A percentile compares a stretch with the other conserved stretches of the same genome.
Conservation (phyloP, 2,113 vertebrate species). For the Tympanuchus pallidicinctus region DNA sequence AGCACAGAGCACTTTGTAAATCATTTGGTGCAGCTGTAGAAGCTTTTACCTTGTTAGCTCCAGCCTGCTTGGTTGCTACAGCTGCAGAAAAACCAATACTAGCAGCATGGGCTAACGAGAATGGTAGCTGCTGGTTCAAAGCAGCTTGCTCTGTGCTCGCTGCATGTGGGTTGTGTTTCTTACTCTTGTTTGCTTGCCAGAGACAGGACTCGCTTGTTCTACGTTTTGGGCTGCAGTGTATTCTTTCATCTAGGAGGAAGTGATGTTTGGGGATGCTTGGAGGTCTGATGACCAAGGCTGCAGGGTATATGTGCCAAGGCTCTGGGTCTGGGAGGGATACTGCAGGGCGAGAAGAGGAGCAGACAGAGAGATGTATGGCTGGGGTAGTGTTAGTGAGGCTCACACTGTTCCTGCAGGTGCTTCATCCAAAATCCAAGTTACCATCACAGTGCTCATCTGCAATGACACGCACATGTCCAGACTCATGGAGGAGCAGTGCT, state of each 20-base stretch:
- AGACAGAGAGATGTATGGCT: not conserved
- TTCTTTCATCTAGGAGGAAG: not conserved
- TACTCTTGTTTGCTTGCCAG: not conserved
- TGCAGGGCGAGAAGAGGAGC: not conserved
- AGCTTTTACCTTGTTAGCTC: not conserved
- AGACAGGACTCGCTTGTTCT: not conserved
- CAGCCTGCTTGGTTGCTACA: not conserved
- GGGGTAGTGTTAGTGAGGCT: not conserved
- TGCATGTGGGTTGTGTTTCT: not conserved
- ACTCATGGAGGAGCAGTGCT: not conserved
- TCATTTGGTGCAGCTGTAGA: not conserved
- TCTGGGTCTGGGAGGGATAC: not conserved
- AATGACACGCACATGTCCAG: not conserved
- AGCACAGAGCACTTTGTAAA: not conserved
- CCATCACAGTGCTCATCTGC: rapidly evolving
- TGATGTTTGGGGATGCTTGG: not conserved
- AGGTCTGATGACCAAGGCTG: not conserved
- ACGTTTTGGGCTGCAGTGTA: not conserved
- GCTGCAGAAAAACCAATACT: not conserved
- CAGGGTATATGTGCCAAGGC: not conserved
- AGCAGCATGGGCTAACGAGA: not conserved
- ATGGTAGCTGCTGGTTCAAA: not conserved
- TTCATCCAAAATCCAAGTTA: not conserved
- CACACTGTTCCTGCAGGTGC: not conserved
- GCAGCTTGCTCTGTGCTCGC: not conserved